Base-by-base conservation (phyloP, 2,888 invertebrate species). In the Dasysyrphus tricinctus region DNA sequence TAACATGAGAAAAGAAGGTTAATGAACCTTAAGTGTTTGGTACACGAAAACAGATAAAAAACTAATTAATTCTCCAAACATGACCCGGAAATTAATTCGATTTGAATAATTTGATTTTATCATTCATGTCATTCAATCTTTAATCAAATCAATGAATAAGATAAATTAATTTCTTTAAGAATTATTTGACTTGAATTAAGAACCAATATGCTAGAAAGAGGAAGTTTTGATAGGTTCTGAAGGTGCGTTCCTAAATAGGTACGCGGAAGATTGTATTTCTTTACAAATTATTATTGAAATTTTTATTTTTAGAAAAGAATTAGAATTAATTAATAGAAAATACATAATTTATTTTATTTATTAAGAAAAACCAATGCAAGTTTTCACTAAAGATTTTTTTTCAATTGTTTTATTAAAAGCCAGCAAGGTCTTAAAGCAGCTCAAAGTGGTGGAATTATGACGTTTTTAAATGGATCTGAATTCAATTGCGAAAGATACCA, bases 71-170 rank as follows among this genome's bases (percentile, higher is more conserved):
- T 67, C 2, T 37, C 4, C 4, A 14, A 49, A 67, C 49, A 49
- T 49, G 49, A 67, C 34, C 67, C 67, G 67, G 49, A 67, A 49
- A 67, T 37, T 8, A 49, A 67, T 14, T 67, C 19, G 0, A 34
- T 49, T 49, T 49, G 49, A 12, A 67, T 67, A 49, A 67, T 49
- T 49, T 0, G 19, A 9, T 7, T 67, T 49, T 5, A 67, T 67
- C 65, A 32, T 12, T 49, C 1, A 65, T 49, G 5, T 6, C 14
- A 6, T 63, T 44, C 3, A 1, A n/a, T 16, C 9, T 19, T 67
- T 7, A 67, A 49, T 37, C 37, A 34, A 37, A 37, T 67, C 3
- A 24, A 3, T 37, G 37, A 49, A 49, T 14, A 67, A 49, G 67
- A 67, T 67, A 29, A 47, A 63, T 63, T 16, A 32, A 32, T 63